Percentiles rank a stretch among this genome's conserved stretches.
phyloP scores from a whole-genome alignment of 2,113 vertebrate species.

The Scytalopus superciliaris region DNA sequence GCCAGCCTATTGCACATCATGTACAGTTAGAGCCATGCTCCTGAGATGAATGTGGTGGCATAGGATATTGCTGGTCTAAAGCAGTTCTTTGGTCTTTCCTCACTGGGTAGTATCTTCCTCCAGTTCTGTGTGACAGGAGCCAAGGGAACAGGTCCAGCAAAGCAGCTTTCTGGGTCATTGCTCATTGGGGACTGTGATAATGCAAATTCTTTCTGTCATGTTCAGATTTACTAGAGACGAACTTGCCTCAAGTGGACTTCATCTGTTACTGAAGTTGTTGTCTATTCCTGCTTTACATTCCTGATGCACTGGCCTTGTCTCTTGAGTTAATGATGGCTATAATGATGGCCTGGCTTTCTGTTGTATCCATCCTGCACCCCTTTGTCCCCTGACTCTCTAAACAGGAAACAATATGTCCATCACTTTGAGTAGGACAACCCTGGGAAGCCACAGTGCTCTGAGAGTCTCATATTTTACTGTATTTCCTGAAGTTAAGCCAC shows the following conservation, averaged over 20 bases:
- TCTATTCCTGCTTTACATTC: background rate
- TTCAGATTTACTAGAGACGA: background rate
- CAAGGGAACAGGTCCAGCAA: background rate
- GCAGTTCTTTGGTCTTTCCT: background rate
- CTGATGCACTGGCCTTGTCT: background rate
- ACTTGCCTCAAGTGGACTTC: background rate
- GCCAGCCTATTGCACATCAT: background rate
- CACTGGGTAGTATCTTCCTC: background rate
- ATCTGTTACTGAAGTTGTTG: background rate
- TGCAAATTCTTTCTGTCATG: background rate
- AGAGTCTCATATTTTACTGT: background rate
- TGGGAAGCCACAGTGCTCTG: background rate
- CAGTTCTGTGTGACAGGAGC: background rate
- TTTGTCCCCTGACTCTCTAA: accelerated
- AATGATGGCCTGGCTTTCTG: background rate
- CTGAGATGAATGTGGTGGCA: background rate
- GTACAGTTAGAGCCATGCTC: background rate
- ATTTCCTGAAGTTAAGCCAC: background rate
- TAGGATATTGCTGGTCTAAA: background rate
- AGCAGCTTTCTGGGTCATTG: background rate
- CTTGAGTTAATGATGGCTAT: background rate
- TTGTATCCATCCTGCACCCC: background rate
- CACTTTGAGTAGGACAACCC: background rate
- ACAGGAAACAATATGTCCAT: background rate
- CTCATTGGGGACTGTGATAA: background rate